Base-by-base conservation (phyloP, 2,113 vertebrate genomes). In the Hippocampus barbouri region DNA sequence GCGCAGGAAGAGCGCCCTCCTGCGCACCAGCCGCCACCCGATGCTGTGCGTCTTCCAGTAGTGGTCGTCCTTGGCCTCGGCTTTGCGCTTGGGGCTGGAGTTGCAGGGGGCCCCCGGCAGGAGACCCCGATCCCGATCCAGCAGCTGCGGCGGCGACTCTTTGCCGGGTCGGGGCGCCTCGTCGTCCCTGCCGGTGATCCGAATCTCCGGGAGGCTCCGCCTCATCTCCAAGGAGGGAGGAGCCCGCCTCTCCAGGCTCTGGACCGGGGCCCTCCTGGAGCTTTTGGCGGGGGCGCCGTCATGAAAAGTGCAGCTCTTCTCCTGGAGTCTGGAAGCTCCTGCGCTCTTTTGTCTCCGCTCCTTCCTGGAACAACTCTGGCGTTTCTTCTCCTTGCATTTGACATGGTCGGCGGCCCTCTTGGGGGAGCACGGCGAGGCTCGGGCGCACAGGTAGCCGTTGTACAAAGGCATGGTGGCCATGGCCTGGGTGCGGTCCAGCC, bases 1-100 rank as follows among this genome's bases (percentile, higher is more conserved):
- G 88, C 94, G 96, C 88, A 98, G 91, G 0, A 97, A 98, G 71
- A 98, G 94, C 0, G 88, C 92, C 73, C 97, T 87, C 40, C 97
- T 92, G 79, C 84, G 95, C 53, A 96, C 93, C 80, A 98, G 91
- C 76, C 94, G 94, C 90, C 95, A 94, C 70, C 96, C 95, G 1
- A 94, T 93, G 65, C 92, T 94, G 68, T 93, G 92, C 75, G 91
- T 92, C 87, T 84, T 91, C 85, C 66, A 80, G 82, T 84, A 84
- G 0, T 40, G 61, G 47, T 84, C 85, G 2, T 83, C 78, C 21
- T 87, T 71, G 12, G 5, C 4, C 3, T 75, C 70, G 1, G 4
- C 9, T 43, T 81, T 77, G 47, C 66, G 57, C 53, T 83, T 86
- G 0, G 80, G 82, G 69, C 73, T 76, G 62, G 23, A 23, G 27